Conservation (phyloP, 2,797 vertebrate species). For the Phataginus tetradactyla region DNA sequence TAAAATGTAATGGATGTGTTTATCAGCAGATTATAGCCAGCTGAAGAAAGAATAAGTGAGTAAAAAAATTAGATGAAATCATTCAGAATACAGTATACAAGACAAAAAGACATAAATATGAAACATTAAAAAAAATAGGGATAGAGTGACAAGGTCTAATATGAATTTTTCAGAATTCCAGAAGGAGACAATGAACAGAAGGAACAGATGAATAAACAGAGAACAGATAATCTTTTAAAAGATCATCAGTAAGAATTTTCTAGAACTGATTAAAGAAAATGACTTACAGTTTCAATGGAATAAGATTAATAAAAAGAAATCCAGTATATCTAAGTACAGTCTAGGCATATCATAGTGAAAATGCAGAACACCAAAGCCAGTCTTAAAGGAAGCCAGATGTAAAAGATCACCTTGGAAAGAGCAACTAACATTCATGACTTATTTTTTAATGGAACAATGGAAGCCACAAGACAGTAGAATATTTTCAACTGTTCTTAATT, state of each 20-base stretch:
- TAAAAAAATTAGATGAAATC: not conserved
- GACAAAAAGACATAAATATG: not conserved
- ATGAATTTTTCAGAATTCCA: not conserved
- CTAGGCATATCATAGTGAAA: not conserved
- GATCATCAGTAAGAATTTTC: not conserved
- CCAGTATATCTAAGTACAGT: not conserved
- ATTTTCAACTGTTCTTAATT: not conserved
- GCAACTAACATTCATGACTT: not conserved
- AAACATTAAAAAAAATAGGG: not conserved
- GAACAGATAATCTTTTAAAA: not conserved
- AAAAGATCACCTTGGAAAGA: not conserved
- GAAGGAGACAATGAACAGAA: not conserved
- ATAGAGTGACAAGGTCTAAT: not conserved
- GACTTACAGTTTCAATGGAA: not conserved
- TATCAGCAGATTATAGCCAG: not conserved
- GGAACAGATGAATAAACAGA: not conserved
- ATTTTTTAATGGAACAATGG: not conserved
- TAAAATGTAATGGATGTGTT: not conserved
- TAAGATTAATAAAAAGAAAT: not conserved
- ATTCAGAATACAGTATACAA: not conserved
- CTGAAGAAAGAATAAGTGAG: not conserved
- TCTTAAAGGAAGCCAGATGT: not conserved
- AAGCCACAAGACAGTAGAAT: not conserved
- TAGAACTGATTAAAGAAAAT: not conserved
- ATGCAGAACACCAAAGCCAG: not conserved